A percentile compares a stretch with the other conserved stretches of the same genome.
Conservation (phyloP, 2,113 vertebrate genomes). For the Romanogobio albipinnatus region DNA sequence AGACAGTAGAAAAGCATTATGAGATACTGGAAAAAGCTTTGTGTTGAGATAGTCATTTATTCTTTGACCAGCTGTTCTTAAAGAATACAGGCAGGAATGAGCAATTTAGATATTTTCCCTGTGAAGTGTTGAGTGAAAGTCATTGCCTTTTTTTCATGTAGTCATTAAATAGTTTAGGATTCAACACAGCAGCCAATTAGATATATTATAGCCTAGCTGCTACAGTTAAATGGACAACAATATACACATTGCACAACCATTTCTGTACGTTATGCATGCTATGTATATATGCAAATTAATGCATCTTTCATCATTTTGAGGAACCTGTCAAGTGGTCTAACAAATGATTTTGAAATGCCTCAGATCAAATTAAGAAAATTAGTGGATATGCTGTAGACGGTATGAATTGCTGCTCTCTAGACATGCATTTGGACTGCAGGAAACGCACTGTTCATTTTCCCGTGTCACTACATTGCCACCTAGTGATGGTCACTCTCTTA, state of each 20-base stretch:
- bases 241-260: neutral
- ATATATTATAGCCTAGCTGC: neutral
- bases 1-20: conserved; percentile 48
- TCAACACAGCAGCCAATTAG: neutral
- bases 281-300: conserved; percentile 12
- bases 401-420: conserved; percentile 24
- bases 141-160: neutral
- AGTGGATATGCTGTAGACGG: conserved; percentile 30
- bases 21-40: conserved; percentile 49
- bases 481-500: conserved; percentile 68
- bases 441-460: conserved; percentile 49
- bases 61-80: conserved; percentile 31
- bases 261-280: conserved; percentile 1
- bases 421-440: conserved; percentile 25
- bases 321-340: conserved; percentile 20
- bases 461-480: conserved; percentile 79
- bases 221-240: neutral
- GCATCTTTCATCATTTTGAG: conserved; percentile 35
- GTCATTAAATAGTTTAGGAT: neutral
- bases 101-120: neutral
- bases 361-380: conserved; percentile 50
- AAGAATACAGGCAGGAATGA: conserved; percentile 4
- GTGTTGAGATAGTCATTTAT: conserved; percentile 49
- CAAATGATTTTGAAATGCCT: conserved; percentile 44
- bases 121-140: neutral